Conservation (phyloP, 2,797 vertebrate genomes). For the Sylvia borin region DNA sequence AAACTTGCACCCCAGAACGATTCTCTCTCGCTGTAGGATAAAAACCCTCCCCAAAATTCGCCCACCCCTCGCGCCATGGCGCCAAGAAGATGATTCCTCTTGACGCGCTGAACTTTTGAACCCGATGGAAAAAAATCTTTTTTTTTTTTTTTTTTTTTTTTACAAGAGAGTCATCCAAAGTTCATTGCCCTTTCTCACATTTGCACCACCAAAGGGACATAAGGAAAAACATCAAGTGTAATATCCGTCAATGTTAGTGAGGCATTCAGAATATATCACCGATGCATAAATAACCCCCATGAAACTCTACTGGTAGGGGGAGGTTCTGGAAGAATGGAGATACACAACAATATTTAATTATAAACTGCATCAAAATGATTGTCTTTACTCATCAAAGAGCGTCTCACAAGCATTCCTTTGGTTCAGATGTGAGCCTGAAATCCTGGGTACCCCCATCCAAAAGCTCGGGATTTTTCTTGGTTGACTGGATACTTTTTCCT, state of each 20-base stretch:
- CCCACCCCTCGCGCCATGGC: neutral
- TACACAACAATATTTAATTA: conserved; percentile 60
- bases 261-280: conserved; percentile 54
- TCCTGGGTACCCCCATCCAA: neutral
- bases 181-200: conserved; percentile 77
- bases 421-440: neutral
- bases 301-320: conserved; percentile 16
- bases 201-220: conserved; percentile 71
- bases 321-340: neutral
- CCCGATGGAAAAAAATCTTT: neutral
- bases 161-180: conserved; percentile 67
- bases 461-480: conserved; percentile 41
- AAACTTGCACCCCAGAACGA: neutral
- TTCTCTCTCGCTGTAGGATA: neutral
- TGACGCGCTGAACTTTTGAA: conserved; percentile 76
- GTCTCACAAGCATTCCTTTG: neutral
- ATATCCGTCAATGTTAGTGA: conserved; percentile 68
- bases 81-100: conserved; percentile 58
- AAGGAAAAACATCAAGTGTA: conserved; percentile 74
- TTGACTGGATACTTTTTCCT: conserved; percentile 67
- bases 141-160: neutral
- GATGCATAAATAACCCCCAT: conserved; percentile 59
- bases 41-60: neutral
- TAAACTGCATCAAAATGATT: neutral
- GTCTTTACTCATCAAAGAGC: conserved; percentile 30